phyloP scores from a whole-genome alignment of 2,113 vertebrate genomes.

The Gobius niger region DNA sequence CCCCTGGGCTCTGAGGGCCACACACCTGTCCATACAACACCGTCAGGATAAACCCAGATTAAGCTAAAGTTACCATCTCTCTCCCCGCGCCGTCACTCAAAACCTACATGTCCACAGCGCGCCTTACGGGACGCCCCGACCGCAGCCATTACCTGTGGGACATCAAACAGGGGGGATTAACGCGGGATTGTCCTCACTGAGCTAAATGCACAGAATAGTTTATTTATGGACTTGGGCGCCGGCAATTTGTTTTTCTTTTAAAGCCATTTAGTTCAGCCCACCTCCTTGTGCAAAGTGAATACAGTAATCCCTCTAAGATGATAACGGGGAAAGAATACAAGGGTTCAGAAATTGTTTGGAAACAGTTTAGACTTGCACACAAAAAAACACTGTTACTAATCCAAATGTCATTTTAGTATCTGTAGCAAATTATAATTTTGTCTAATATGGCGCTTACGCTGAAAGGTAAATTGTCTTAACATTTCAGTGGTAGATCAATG shows the following conservation, averaged over 20 bases:
- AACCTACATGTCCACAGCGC: slow-evolving; percentile 73
- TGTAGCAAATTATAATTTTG: no score
- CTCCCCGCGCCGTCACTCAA: slow-evolving; percentile 76
- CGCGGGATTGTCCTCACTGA: slow-evolving; percentile 70
- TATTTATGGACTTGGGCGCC: slow-evolving; percentile 66
- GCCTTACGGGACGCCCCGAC: slow-evolving; percentile 75
- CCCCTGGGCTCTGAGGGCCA: slow-evolving; percentile 69
- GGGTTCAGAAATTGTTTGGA: slow-evolving; percentile 54
- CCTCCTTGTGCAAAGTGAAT: slow-evolving; percentile 41
- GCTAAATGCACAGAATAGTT: slow-evolving; percentile 35
- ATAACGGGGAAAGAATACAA: slow-evolving; percentile 57
- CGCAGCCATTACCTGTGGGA: slow-evolving; percentile 79
- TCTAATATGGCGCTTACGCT: no score
- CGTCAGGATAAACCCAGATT: slow-evolving; percentile 75
- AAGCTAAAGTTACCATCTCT: slow-evolving; percentile 79
- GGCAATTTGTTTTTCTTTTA: slow-evolving; percentile 76
- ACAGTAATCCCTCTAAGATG: slow-evolving; percentile 62
- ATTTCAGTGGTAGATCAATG: no score
- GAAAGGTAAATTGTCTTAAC: no score
- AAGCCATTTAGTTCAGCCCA: slow-evolving; percentile 63
- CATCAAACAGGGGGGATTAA: slow-evolving; percentile 83
- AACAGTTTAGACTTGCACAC: slow-evolving; percentile 22
- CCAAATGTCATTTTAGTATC: no score
- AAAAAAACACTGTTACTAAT: no score
- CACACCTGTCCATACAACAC: slow-evolving; percentile 68